phyloP scores from a whole-genome alignment of 2,797 vertebrate species.

The Clarias platycephalus region DNA sequence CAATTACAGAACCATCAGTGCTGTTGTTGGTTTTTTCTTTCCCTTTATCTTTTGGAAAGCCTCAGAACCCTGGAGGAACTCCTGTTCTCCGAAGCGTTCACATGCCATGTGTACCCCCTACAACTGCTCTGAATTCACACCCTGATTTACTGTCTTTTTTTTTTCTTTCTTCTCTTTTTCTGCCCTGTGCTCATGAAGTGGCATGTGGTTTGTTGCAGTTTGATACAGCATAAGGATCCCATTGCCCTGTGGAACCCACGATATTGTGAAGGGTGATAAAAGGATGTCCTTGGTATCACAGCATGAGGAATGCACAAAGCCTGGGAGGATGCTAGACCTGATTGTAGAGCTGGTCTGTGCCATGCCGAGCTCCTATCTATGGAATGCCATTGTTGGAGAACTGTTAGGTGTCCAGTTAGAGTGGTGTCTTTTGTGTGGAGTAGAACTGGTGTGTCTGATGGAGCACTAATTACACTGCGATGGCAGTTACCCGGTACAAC shows the following conservation, averaged over 20 bases:
- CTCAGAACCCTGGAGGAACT: constrained; percentile 43
- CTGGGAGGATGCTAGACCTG: not conserved
- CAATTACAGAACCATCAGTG: not conserved
- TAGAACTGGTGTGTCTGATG: constrained; percentile 24
- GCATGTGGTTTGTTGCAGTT: constrained; percentile 42
- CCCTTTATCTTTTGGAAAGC: constrained; percentile 39
- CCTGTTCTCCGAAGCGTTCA: constrained; percentile 27
- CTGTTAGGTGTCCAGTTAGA: not conserved
- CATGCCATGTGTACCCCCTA: constrained; percentile 31
- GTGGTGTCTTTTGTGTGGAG: not conserved
- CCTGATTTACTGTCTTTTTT: not conserved
- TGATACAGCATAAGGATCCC: constrained; percentile 25
- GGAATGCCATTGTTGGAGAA: not conserved
- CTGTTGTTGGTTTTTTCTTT: not conserved
- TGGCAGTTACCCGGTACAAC: constrained; percentile 4
- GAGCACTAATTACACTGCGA: constrained; percentile 4
- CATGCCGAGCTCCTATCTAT: not conserved
- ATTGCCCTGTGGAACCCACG: not conserved
- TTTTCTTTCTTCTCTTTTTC: not conserved
- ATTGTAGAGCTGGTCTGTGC: not conserved
- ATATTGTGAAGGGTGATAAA: not conserved
- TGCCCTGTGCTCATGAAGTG: constrained; percentile 17
- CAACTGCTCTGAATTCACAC: constrained; percentile 40
- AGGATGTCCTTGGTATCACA: constrained; percentile 13
- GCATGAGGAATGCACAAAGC: not conserved